Evolutionary conservation across 2,888 invertebrate species (phyloP).

Genomic region (Muscina levida): DNA sequence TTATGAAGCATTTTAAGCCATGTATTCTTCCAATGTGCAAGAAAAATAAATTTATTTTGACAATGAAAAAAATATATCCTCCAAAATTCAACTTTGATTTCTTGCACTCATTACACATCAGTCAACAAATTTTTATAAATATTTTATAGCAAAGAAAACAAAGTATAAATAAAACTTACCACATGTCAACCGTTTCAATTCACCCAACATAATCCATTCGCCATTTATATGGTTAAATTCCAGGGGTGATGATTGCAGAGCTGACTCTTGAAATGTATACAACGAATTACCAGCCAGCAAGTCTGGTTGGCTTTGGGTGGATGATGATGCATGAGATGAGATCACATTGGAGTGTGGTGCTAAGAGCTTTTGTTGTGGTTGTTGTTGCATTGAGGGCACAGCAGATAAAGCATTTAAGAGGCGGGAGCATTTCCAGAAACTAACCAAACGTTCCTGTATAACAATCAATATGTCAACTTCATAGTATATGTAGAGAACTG

Average conservation of each 20-base stretch:
- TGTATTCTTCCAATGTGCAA: too few species aligned
- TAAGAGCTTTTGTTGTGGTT: neutral
- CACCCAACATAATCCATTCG: conserved; percentile 75
- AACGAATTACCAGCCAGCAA: neutral
- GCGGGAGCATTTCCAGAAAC: conserved; percentile 78
- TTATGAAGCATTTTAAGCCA: too few species aligned
- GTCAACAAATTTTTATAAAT: too few species aligned
- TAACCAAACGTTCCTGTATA: conserved; percentile 74
- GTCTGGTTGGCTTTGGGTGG: conserved; percentile 21
- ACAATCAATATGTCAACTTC: conserved; percentile 77
- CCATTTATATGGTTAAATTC: conserved; percentile 27
- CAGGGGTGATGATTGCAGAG: conserved; percentile 20
- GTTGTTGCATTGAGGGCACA: conserved; percentile 27
- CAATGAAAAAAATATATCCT: too few species aligned
- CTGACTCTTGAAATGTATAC: conserved; percentile 34
- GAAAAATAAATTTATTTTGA: too few species aligned
- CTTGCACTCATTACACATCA: too few species aligned
- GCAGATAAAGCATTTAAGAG: conserved; percentile 72
- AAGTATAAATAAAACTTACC: conserved; percentile 69
- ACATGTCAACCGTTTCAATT: conserved; percentile 71
- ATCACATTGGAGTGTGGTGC: neutral
- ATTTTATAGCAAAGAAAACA: too few species aligned
- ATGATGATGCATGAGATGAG: conserved; percentile 44
- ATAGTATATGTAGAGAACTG: conserved; percentile 75
- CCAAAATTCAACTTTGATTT: too few species aligned